phyloP scores from a whole-genome alignment of 2,888 invertebrate genomes.

The Drosophila picticornis region DNA sequence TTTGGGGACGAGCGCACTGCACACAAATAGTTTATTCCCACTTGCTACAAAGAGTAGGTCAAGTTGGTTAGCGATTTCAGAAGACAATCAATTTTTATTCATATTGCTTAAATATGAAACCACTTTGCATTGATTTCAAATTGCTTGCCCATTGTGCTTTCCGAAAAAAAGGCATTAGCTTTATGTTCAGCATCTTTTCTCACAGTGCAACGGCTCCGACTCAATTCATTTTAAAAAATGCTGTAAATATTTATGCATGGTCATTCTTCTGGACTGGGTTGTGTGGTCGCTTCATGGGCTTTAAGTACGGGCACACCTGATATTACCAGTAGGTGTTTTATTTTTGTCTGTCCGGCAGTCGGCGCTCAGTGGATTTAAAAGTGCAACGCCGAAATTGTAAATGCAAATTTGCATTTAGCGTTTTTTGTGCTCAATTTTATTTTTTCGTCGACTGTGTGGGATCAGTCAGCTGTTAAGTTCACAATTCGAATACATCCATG shows the following conservation, averaged over 20 bases:
- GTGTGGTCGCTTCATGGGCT: slow-evolving; percentile 18
- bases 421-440: slow-evolving; percentile 63
- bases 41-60: not conserved
- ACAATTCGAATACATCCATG: not conserved
- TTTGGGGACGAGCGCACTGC: slow-evolving; percentile 39
- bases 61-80: not conserved
- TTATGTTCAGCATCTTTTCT: slow-evolving; percentile 16
- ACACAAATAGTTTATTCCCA: slow-evolving; percentile 33
- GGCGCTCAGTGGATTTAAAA: slow-evolving; percentile 43
- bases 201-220: slow-evolving; percentile 31
- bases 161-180: too few species aligned
- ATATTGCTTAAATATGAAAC: not conserved
- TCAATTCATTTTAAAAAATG: slow-evolving; percentile 72
- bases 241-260: slow-evolving; percentile 73
- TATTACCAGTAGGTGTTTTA: slow-evolving; percentile 20
- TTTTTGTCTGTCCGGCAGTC: slow-evolving; percentile 5
- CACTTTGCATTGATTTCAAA: not conserved
- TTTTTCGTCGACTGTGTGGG: slow-evolving; percentile 3
- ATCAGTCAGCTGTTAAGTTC: slow-evolving; percentile 13
- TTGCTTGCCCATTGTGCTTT: not conserved
- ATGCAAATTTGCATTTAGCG: slow-evolving; percentile 74
- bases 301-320: slow-evolving; percentile 59
- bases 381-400: slow-evolving; percentile 61
- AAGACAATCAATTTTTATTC: not conserved
- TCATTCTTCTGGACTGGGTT: slow-evolving; percentile 1